Percentiles rank a stretch among this genome's conserved stretches.
phyloP scores from a whole-genome alignment of 2,797 vertebrate genomes.

The Esox masquinongy region DNA sequence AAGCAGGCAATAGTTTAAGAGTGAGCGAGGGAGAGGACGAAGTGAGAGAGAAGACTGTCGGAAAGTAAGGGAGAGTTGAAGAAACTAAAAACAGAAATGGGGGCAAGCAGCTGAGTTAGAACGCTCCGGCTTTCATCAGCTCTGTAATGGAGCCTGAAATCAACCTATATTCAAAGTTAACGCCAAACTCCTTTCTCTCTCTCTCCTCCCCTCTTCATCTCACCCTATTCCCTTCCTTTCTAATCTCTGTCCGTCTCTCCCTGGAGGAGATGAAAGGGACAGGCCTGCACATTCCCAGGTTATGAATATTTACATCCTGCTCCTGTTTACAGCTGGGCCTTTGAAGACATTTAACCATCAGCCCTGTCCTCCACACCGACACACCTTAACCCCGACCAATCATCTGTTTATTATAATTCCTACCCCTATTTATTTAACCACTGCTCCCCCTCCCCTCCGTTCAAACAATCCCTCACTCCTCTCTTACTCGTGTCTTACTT shows the following conservation, averaged over 20 bases:
- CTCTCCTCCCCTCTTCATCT: constrained; percentile 27
- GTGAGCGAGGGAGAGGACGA: constrained; percentile 10
- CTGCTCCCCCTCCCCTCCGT: not conserved
- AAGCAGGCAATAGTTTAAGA: constrained; percentile 35
- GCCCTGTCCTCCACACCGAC: not conserved
- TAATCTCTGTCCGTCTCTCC: constrained; percentile 29
- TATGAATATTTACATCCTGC: constrained; percentile 65
- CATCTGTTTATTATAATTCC: constrained; percentile 31
- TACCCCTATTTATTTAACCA: not conserved
- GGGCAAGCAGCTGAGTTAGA: constrained; percentile 1
- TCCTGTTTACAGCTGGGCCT: constrained; percentile 51
- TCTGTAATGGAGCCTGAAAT: constrained; percentile 59
- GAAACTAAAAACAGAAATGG: constrained; percentile 10
- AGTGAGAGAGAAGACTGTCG: constrained; percentile 15
- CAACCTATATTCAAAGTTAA: constrained; percentile 38
- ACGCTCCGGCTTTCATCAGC: constrained; percentile 34
- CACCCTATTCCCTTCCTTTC: constrained; percentile 24
- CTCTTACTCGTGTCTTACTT: constrained; percentile 9
- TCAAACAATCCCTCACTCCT: not conserved
- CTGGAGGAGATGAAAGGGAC: constrained; percentile 49
- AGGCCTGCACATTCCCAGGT: constrained; percentile 32
- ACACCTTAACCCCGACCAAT: constrained; percentile 18
- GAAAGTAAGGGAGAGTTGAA: constrained; percentile 22
- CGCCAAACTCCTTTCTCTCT: constrained; percentile 37
- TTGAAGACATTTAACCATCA: constrained; percentile 40